Percentiles rank a stretch among this genome's conserved stretches.
Evolutionary conservation across 2,888 invertebrate species (phyloP).

Genomic region (Protonemura montana): DNA sequence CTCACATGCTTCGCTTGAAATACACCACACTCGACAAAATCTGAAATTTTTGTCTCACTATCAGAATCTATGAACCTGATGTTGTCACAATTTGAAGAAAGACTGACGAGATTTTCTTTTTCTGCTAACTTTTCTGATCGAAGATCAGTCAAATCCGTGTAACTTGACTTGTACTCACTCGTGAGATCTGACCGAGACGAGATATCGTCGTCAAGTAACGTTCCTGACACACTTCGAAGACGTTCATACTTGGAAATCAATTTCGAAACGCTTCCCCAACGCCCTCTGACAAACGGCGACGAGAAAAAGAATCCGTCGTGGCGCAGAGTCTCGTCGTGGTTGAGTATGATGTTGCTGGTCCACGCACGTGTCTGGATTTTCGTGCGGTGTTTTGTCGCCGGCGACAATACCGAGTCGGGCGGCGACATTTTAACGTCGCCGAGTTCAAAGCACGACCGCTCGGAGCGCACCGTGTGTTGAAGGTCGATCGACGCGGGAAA

Average conservation of each 20-base stretch:
- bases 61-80: constrained; percentile 12
- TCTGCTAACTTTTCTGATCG: background rate
- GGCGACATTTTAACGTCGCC: background rate
- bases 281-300: constrained; percentile 31
- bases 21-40: background rate
- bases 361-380: constrained; percentile 37
- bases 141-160: background rate
- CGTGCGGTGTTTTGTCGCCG: background rate
- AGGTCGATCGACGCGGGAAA: constrained; percentile 18
- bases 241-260: constrained; percentile 44
- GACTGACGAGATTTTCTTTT: background rate
- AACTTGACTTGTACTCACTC: background rate
- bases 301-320: constrained; percentile 21
- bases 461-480: no score
- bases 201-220: background rate
- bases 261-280: constrained; percentile 46
- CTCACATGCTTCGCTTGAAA: background rate
- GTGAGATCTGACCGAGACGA: background rate
- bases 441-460: background rate
- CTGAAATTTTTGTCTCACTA: background rate
- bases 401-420: background rate
- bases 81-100: background rate
- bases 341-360: constrained; percentile 41
- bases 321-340: constrained; percentile 15
- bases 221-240: constrained; percentile 15